These are phyloP conservation scores for Parazoanthus swiftii DNA, from an alignment of 92 coral and sea anemone genomes.

Conservation along the genomic window DNA sequence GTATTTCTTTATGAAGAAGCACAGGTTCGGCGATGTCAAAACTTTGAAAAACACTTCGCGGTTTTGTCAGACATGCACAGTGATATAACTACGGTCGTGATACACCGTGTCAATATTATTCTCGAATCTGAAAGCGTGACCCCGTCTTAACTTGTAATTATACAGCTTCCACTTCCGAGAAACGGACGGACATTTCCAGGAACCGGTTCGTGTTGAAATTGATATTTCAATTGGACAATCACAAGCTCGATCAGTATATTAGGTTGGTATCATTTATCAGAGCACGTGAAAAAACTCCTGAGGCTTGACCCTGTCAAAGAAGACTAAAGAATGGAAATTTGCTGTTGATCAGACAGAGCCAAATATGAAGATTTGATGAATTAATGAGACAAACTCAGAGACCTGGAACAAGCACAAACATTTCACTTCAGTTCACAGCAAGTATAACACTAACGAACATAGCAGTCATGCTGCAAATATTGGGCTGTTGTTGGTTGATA, in stretches of 20 bases:
- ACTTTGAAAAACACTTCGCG: neutral
- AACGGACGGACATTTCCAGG: neutral
- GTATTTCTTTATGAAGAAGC: neutral
- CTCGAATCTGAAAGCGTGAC: neutral
- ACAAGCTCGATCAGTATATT: no score
- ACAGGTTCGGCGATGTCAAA: neutral
- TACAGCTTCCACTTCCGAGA: neutral
- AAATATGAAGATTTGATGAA: neutral
- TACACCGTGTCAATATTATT: neutral
- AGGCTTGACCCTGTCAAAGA: neutral
- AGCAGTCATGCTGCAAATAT: conserved; percentile 13
- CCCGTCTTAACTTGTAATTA: neutral
- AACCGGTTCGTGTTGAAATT: neutral
- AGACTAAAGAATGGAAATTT: neutral
- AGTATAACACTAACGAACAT: neutral
- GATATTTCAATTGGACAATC: neutral
- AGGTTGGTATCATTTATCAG: neutral
- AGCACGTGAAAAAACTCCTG: neutral
- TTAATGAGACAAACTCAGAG: neutral
- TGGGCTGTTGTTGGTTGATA: conserved; percentile 26
- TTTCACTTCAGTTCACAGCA: neutral
- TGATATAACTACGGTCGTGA: neutral
- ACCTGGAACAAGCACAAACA: neutral
- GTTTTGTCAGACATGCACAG: neutral
- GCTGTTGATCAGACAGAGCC: neutral